phyloP scores from a whole-genome alignment of 2,797 vertebrate genomes.

The Cetoscarus ocellatus region DNA sequence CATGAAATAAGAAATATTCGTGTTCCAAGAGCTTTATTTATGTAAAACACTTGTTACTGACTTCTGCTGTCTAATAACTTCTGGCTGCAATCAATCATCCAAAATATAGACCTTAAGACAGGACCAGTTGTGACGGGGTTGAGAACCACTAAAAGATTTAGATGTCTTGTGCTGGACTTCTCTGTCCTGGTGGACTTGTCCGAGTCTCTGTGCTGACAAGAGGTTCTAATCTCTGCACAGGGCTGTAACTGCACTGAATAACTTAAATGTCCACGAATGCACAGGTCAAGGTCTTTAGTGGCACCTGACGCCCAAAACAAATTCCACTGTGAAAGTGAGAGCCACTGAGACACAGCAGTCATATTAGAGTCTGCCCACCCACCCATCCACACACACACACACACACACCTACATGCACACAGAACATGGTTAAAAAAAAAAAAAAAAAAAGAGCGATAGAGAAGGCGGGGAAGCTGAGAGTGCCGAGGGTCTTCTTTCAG shows the following conservation, averaged over 20 bases:
- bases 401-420: background rate
- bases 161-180: background rate
- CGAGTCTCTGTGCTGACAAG: conserved; percentile 20
- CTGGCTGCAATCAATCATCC: too few relatives aligned
- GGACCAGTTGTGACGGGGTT: background rate
- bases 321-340: conserved; percentile 55
- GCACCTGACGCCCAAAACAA: conserved; percentile 25
- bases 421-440: too few relatives aligned
- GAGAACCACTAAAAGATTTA: background rate
- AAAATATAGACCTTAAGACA: background rate
- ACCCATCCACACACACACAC: background rate
- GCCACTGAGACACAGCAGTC: background rate
- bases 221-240: background rate
- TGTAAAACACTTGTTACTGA: too few relatives aligned
- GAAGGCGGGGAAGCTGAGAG: too few relatives aligned
- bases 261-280: background rate
- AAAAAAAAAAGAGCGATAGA: too few relatives aligned
- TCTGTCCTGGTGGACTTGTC: background rate
- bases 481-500: conserved; percentile 31
- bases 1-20: too few relatives aligned
- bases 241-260: background rate
- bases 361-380: background rate
- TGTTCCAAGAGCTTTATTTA: too few relatives aligned
- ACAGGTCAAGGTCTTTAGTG: conserved; percentile 2
- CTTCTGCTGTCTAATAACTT: too few relatives aligned